Base-by-base conservation (phyloP, 2,888 invertebrate genomes). In the Acanthoscelides obtectus region DNA sequence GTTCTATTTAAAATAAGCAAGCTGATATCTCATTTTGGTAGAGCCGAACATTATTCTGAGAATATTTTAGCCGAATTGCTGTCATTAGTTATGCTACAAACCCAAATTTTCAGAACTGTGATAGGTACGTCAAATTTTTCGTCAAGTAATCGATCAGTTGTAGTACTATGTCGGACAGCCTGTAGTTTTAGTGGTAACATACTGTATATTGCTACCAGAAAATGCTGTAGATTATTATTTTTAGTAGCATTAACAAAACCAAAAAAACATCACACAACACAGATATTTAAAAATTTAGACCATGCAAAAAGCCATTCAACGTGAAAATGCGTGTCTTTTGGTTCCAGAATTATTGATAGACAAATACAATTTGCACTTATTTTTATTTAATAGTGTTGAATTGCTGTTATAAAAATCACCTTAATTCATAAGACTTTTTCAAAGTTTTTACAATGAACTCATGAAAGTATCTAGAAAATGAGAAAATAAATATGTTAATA, bases 401-500 rank as follows among this genome's bases (percentile, higher is more conserved):
- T 45, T 45, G 45, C 17, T 45, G 17, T 45, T 45, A n/a, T n/a
- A 12, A 45, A 45, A 72, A 71, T 80, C 80, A 80, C 79, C 80
- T 80, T 78, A 72, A 70, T 75, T 77, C 71, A 75, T 67, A 70
- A 69, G 71, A 74, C 73, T 73, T 72, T 75, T 76, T 74, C 74
- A 71, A 70, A 72, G 69, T 74, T 74, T 76, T 74, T 72, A 78
- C 75, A 77, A 78, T 77, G 76, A 79, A 80, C 75, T 77, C 80
- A 79, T 81, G 79, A 83, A 80, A 79, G 80, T 79, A 80, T 82
- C 82, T 81, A 81, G 75, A 76, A 76, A 75, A 70, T 71, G 73
- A 71, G 68, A 72, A 77, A 78, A 75, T 72, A 73, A 76, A 75
- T 66, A 71, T 69, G 22, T 69, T 72, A 70, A 70, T 74, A 22